Base-by-base conservation (phyloP, 2,797 vertebrate species). In the Mastacembelus armatus region DNA sequence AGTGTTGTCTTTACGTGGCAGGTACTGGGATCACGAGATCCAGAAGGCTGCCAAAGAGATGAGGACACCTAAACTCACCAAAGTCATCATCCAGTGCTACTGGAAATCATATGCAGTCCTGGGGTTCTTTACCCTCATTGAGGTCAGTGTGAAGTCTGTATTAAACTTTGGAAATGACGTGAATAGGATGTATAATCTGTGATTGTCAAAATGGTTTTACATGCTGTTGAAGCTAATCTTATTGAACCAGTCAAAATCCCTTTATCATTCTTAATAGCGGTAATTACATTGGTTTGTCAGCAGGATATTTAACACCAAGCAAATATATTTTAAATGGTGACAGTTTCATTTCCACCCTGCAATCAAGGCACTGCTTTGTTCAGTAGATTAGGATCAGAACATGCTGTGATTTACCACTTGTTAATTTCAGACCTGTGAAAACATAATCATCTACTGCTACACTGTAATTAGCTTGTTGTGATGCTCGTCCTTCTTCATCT, bases 11-110 rank as follows among this genome's bases (percentile, higher is more conserved):
- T 30, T 59, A 6, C 24, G 1, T 32, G 4, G 29, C 86, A 99
- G 97, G 66, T 91, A 89, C 79, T 99, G 97, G 97, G 95, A 98
- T 59, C 85, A 81, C 36, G 96, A 98, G 79, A 80, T 96, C 30
- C 89, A 91, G 78, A 92, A 77, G 81, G 95, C 96, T 0, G 71
- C 92, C 83, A 96, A 95, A 82, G 92, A 95, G 16, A 83, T 94
- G 43, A 91, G 83, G 66, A 22, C 29, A 0, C 96, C 97, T 2
- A 91, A 88, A 36, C 95, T 99, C 80, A 87, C 92, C 8, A 95
- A 91, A 93, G 94, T 92, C 33, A 94, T 98, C 77, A 92, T 98
- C 44, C 92, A 82, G 58, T 97, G 95, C 91, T 96, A 95, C 85
- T 97, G 96, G 96, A 98, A 93, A 66, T 77, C 95, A 0, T 98